These are phyloP conservation scores for Aphyosemion australe DNA, from an alignment of 2,113 vertebrate genomes.

Conservation along the genomic window DNA sequence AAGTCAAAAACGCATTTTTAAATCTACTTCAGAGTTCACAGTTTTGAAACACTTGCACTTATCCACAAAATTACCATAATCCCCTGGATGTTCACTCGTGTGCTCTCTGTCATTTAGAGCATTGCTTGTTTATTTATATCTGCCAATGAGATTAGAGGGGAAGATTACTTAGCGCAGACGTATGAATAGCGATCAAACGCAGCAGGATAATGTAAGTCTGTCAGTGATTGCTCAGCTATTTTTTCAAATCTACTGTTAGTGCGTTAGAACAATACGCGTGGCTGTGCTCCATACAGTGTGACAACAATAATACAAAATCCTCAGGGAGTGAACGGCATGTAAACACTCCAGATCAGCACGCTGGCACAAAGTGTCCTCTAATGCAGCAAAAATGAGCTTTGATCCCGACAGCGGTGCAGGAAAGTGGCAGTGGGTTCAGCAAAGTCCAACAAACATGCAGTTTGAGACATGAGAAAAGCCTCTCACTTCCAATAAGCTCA, in stretches of 20 bases:
- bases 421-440: slow-evolving; percentile 46
- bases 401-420: slow-evolving; percentile 47
- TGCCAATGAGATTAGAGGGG: slow-evolving; percentile 81
- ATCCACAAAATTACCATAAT: slow-evolving; percentile 83
- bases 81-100: slow-evolving; percentile 78
- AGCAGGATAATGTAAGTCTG: slow-evolving; percentile 80
- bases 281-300: slow-evolving; percentile 69
- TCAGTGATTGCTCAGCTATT: slow-evolving; percentile 72
- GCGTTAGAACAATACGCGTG: slow-evolving; percentile 78
- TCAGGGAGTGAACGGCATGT: slow-evolving; percentile 68
- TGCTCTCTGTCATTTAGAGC: slow-evolving; percentile 76
- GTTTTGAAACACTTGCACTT: slow-evolving; percentile 77
- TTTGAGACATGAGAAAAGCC: slow-evolving; percentile 14
- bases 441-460: slow-evolving; percentile 27
- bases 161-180: slow-evolving; percentile 80
- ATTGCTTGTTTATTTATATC: slow-evolving; percentile 84
- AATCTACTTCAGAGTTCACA: slow-evolving; percentile 66
- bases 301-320: slow-evolving; percentile 78
- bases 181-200: slow-evolving; percentile 82
- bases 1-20: slow-evolving; percentile 21
- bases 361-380: slow-evolving; percentile 58
- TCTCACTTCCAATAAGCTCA: slow-evolving; percentile 36
- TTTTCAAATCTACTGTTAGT: slow-evolving; percentile 67
- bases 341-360: slow-evolving; percentile 68
- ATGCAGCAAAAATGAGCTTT: slow-evolving; percentile 63